These are phyloP conservation scores for Geotrupes spiniger DNA, from an alignment of 2,888 invertebrate genomes.

Conservation along the genomic window DNA sequence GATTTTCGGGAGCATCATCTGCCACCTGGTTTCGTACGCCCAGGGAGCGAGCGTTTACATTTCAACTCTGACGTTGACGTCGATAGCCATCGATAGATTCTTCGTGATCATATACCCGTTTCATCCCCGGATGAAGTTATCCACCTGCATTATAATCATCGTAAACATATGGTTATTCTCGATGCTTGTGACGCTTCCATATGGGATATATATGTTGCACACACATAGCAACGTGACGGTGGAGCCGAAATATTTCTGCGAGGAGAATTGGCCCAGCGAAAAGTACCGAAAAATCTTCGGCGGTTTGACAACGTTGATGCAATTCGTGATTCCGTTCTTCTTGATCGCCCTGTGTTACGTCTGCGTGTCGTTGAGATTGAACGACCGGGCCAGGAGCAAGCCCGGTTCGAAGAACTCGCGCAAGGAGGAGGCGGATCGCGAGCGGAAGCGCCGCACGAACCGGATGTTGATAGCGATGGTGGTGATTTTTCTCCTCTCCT, in stretches of 20 bases:
- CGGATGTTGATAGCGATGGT: conserved; percentile 98
- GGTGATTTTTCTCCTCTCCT: conserved; percentile 92
- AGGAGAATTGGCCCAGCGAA: conserved; percentile 89
- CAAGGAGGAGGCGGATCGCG: conserved; percentile 86
- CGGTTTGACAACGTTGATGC: conserved; percentile 81
- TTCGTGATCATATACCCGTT: conserved; percentile 97
- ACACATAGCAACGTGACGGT: conserved; percentile 40
- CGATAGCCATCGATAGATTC: conserved; percentile 96
- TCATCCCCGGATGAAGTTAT: conserved; percentile 85
- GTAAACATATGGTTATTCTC: conserved; percentile 89
- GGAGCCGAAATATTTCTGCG: conserved; percentile 61
- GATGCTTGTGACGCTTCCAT: conserved; percentile 83
- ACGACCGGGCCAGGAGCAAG: conserved; percentile 77
- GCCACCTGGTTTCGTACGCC: conserved; percentile 90
- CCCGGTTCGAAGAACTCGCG: conserved; percentile 82
- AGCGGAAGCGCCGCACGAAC: conserved; percentile 87
- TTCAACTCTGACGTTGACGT: conserved; percentile 92
- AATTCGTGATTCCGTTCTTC: conserved; percentile 91
- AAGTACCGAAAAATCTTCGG: conserved; percentile 78
- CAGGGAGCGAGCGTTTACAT: conserved; percentile 97
- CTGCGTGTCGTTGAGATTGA: conserved; percentile 84
- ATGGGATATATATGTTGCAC: conserved; percentile 79
- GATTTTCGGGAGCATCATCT: conserved; percentile 88
- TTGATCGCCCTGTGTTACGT: conserved; percentile 94
- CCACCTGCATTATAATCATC: conserved; percentile 82